Conservation (phyloP, 2,113 vertebrate genomes). For the Cepphus grylle region DNA sequence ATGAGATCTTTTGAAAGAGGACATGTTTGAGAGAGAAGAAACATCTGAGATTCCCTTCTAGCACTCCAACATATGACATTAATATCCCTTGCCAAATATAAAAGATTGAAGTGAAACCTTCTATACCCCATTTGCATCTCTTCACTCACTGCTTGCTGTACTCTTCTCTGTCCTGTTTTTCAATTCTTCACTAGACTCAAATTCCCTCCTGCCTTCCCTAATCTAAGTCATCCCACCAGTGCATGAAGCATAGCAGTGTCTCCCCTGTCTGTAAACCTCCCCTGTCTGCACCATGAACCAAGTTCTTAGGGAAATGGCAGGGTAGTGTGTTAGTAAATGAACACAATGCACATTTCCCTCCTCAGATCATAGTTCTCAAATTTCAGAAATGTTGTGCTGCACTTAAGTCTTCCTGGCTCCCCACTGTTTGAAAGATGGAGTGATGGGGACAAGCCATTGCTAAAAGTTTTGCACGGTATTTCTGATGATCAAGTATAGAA, state of each 20-base stretch:
- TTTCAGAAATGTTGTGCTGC: neutral
- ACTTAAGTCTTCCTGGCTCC: neutral
- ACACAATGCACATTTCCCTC: neutral
- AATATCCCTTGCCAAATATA: neutral
- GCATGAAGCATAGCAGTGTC: neutral
- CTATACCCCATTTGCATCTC: neutral
- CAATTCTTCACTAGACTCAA: neutral
- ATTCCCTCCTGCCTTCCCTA: neutral
- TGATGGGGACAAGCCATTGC: neutral
- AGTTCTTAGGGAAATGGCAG: neutral
- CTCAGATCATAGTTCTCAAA: neutral
- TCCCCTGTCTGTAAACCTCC: neutral
- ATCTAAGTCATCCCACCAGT: neutral
- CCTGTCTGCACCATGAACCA: neutral
- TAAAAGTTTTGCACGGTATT: conserved; percentile 4
- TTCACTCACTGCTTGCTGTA: neutral
- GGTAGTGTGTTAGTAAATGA: neutral
- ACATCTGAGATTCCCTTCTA: neutral
- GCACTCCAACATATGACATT: neutral
- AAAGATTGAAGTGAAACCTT: neutral
- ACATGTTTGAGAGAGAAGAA: neutral
- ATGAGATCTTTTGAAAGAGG: neutral
- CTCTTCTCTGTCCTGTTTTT: neutral
- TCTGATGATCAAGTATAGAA: conserved; percentile 42
- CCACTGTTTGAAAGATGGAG: neutral